These are phyloP conservation scores for Liparis tanakae DNA, from an alignment of 2,797 vertebrate genomes.

Conservation along the genomic window DNA sequence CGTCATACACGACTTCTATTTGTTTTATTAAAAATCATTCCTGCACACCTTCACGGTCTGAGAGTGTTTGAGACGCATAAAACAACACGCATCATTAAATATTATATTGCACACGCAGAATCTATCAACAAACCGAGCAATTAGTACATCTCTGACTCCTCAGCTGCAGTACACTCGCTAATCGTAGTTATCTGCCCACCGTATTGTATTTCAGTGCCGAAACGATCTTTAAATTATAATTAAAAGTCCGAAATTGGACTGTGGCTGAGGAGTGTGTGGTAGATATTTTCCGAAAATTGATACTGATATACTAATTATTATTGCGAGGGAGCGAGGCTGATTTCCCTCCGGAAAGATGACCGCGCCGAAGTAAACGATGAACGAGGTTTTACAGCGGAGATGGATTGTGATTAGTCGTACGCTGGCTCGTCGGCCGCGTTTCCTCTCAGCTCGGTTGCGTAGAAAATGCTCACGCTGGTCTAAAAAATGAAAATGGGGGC, in stretches of 20 bases:
- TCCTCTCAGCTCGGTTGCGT: neutral
- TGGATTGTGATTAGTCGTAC: conserved; percentile 30
- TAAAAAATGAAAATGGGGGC: conserved; percentile 9
- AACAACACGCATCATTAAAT: neutral
- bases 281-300: conserved; percentile 14
- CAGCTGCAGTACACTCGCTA: neutral
- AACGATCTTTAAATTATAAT: conserved; percentile 23
- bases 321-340: conserved; percentile 18
- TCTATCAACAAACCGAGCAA: neutral
- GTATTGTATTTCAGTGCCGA: neutral
- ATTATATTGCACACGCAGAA: neutral
- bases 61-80: neutral
- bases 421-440: conserved; percentile 7
- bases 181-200: neutral
- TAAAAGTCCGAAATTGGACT: conserved; percentile 13
- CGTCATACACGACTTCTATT: conserved; percentile 22
- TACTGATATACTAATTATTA: conserved; percentile 30
- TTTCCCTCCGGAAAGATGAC: conserved; percentile 38
- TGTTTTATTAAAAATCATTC: neutral
- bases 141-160: neutral
- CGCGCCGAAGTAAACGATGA: conserved; percentile 16
- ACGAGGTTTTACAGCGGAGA: conserved; percentile 33
- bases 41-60: neutral
- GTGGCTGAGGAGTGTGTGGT: conserved; percentile 5
- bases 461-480: neutral